Evolutionary conservation across 2,113 vertebrate species (phyloP), one percentile per base, ranked within the genome.

Genomic region (Brachypodius melanocephalos): DNA sequence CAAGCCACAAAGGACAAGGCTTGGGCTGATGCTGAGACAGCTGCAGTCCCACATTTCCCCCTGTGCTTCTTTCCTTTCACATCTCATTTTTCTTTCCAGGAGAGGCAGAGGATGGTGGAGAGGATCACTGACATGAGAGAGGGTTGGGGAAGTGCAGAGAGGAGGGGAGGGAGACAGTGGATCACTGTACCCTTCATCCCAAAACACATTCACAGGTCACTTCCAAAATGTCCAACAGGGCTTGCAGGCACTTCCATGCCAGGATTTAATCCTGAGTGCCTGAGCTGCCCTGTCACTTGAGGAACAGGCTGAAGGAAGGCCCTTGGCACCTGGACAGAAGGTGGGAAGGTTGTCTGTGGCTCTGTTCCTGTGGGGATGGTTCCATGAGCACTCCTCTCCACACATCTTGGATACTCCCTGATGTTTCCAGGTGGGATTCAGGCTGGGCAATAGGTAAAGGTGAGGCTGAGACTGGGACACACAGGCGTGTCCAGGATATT

Each of bases 401-500:
- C 16, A 17, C n/a, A 25, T 18, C 25, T 43, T 31, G n/a, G 57
- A 6, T 28, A 45, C 34, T 49, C 67, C 29, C 59, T 42, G 46
- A 4, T 8, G 36, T 28, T 72, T 75, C 59, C 52, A 46, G 29
- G 24, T 13, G 51, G 36, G 69, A 63, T 55, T 21, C 36, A 17
- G 48, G 49, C 19, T 63, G 38, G 40, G n/a, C 1, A 5, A 6
- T 1, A 42, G 40, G 49, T 8, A 17, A 42, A 8, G 38, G 25
- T 6, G 69, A 58, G 42, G 38, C 34, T 59, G 29, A 17, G 29
- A 8, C 46, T 49, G 42, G 52, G 32, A 21, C 17, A 55, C 43
- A 26, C 14, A n/a, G 3, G 1, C 0, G 0, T n/a, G 42, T 29
- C 22, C 25, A 8, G 18, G 8, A n/a, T 31, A 20, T 17, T 74